phyloP scores from a whole-genome alignment of 2,888 invertebrate species.

The Argynnis bischoffii region DNA sequence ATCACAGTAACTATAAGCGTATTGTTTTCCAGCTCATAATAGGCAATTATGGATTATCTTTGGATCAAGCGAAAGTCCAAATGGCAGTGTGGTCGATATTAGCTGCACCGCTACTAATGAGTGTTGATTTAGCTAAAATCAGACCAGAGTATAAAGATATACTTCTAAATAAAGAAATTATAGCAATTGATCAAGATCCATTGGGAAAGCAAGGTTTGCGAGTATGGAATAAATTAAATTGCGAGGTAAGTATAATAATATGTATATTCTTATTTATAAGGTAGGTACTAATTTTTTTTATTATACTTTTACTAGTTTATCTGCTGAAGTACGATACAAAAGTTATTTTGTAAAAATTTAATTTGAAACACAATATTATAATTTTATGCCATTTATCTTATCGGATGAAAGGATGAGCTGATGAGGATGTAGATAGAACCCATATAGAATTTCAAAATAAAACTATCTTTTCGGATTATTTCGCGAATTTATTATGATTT shows the following conservation, averaged over 20 bases:
- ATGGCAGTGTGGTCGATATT: conserved; percentile 88
- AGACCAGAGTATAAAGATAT: conserved; percentile 81
- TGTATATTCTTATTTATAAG: conserved; percentile 58
- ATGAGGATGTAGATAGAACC: too few relatives aligned
- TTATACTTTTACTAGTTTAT: too few relatives aligned
- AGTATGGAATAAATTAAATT: conserved; percentile 56
- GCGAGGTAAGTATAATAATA: conserved; percentile 63
- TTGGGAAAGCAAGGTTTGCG: conserved; percentile 83
- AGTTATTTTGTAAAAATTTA: too few relatives aligned
- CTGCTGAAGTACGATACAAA: too few relatives aligned
- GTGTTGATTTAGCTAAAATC: conserved; percentile 83
- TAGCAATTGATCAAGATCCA: conserved; percentile 85
- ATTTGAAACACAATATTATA: neutral
- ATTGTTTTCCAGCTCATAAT: conserved; percentile 72
- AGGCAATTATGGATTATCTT: conserved; percentile 82
- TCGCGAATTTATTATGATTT: too few relatives aligned
- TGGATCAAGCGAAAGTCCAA: conserved; percentile 84
- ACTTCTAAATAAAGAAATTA: conserved; percentile 82
- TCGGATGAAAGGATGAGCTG: too few relatives aligned
- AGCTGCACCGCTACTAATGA: conserved; percentile 87
- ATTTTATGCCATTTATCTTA: too few relatives aligned
- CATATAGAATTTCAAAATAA: too few relatives aligned
- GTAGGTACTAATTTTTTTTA: too few relatives aligned
- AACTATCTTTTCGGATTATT: too few relatives aligned
- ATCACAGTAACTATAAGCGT: too few relatives aligned